Conservation (phyloP, 2,113 vertebrate genomes). For the Cephalopterus ornatus region DNA sequence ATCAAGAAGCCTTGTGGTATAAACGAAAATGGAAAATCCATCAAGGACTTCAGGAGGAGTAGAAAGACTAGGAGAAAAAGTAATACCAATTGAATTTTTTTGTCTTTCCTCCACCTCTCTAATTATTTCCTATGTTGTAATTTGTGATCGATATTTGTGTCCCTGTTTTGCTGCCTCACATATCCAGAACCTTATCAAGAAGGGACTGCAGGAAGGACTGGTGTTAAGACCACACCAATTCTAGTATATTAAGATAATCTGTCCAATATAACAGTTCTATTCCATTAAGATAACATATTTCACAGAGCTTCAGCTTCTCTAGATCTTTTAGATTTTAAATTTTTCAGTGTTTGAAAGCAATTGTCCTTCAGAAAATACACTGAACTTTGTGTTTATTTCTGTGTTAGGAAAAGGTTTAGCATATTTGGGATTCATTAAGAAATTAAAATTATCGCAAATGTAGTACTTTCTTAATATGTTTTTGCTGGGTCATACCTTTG, state of each 20-base stretch:
- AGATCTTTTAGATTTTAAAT: neutral
- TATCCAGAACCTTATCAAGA: neutral
- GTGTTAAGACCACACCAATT: neutral
- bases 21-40: neutral
- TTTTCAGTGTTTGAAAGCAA: neutral
- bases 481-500: neutral
- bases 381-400: neutral
- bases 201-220: neutral
- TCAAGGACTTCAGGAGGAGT: neutral
- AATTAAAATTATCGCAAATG: neutral
- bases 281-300: neutral
- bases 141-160: neutral
- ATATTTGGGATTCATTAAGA: neutral
- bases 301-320: neutral
- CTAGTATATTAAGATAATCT: neutral
- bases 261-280: neutral
- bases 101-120: neutral
- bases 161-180: neutral
- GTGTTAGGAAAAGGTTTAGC: neutral
- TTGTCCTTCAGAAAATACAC: neutral
- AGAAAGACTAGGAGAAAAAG: neutral
- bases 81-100: neutral
- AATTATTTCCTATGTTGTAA: neutral
- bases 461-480: accelerated
- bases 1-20: neutral